Percentiles rank a stretch among this genome's conserved stretches.
Evolutionary conservation across 2,113 vertebrate species (phyloP).

Genomic region (Pica pica): DNA sequence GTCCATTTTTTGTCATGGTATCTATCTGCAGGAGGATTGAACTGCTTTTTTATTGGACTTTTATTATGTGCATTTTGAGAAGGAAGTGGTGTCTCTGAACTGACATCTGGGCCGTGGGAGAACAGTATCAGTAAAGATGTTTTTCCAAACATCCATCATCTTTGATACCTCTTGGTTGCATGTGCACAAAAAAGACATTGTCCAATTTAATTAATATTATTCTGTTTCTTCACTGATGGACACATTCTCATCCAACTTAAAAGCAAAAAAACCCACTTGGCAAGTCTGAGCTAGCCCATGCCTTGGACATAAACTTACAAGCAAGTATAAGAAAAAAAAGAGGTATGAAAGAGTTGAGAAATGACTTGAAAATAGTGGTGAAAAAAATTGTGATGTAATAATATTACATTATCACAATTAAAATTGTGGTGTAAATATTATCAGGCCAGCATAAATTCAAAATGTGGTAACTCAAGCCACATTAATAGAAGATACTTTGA

Average conservation of each 20-base stretch:
- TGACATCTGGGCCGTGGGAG: not conserved
- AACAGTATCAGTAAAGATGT: not conserved
- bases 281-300: not conserved
- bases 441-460: not conserved
- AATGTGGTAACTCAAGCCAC: not conserved
- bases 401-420: too few relatives aligned
- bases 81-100: not conserved
- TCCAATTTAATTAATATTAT: not conserved
- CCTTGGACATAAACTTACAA: not conserved
- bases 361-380: not conserved
- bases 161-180: not conserved
- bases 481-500: not conserved
- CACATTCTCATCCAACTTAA: not conserved
- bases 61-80: not conserved
- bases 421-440: not conserved
- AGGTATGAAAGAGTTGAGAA: not conserved
- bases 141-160: not conserved
- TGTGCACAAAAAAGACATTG: not conserved
- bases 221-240: not conserved
- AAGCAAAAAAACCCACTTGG: accelerated
- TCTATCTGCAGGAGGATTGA: not conserved
- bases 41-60: not conserved
- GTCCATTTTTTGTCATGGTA: not conserved
- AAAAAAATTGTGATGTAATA: not conserved
- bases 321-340: not conserved